Evolutionary conservation across 2,797 vertebrate genomes (phyloP), one percentile per base, ranked within the genome.

Genomic region (Echeneis naucrates): DNA sequence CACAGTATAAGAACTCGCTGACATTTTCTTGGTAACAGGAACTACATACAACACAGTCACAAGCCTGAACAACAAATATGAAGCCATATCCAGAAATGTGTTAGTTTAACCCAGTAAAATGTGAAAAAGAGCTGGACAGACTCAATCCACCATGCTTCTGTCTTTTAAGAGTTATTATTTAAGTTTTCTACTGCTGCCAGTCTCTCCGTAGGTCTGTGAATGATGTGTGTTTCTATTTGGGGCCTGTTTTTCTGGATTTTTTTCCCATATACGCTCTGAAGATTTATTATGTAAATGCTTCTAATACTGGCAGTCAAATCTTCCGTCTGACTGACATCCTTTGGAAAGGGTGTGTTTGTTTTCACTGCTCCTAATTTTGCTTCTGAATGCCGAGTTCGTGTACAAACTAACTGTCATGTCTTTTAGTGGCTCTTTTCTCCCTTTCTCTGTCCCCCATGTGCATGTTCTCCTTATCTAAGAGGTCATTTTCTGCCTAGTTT

Each of bases 301-400:
- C 21, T 37, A 54, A 12, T 23, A 24, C 26, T 42, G 11, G 17
- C 21, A n/a, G 38, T 47, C 12, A 58, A 37, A 37, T 33, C 37
- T 24, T 40, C 19, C 19, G 27, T 24, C 14, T 21, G n/a, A 60
- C 14, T 44, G n/a, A n/a, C n/a, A 44, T 12, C 23, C 6, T 38
- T n/a, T 11, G 38, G n/a, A 27, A 5, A 30, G 13, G 42, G 2
- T 60, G 7, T 26, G 50, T 54, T 13, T 4, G 13, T 42, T 42
- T 64, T 56, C 23, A 2, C 30, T 16, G 24, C 33, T 47, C 7
- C 56, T 26, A 13, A 11, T 66, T 45, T 23, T 73, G n/a, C 48
- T 33, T 52, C 27, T 66, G 26, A 71, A 45, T 40, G 23, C 14
- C 50, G 19, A 45, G 23, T 38, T 64, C 58, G 44, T 68, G 21